Conservation (phyloP, 2,113 vertebrate genomes). For the Pyrgilauda ruficollis region DNA sequence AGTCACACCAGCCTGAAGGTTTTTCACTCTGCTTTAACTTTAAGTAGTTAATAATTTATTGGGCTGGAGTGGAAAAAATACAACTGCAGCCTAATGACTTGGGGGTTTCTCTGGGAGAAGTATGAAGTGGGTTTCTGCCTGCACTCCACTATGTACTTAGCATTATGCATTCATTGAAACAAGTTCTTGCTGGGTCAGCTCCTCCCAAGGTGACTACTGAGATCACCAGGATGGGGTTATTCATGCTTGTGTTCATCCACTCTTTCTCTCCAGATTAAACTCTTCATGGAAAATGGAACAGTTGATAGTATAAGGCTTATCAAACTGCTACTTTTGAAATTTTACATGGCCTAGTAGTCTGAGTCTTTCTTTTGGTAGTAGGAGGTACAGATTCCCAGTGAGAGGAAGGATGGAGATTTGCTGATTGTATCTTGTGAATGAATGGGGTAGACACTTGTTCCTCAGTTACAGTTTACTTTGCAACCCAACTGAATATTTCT, state of each 20-base stretch:
- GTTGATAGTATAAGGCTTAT: neutral
- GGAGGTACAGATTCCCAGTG: neutral
- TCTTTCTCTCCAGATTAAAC: neutral
- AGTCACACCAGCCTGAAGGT: neutral
- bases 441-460: neutral
- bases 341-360: neutral
- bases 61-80: neutral
- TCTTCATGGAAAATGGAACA: neutral
- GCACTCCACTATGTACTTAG: neutral
- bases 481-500: neutral
- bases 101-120: neutral
- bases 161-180: neutral
- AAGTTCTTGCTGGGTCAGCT: neutral
- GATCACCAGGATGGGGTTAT: neutral
- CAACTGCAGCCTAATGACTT: neutral
- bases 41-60: conserved; percentile 21
- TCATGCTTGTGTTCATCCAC: neutral
- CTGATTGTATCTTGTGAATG: neutral
- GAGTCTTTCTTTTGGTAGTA: neutral
- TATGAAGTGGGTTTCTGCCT: neutral
- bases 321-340: neutral
- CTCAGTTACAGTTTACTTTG: neutral
- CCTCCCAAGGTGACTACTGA: neutral
- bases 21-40: neutral
- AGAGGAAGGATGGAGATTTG: neutral